Percentiles rank a stretch among this genome's conserved stretches.
Conservation (phyloP, 2,797 vertebrate genomes). For the Karalla daura region DNA sequence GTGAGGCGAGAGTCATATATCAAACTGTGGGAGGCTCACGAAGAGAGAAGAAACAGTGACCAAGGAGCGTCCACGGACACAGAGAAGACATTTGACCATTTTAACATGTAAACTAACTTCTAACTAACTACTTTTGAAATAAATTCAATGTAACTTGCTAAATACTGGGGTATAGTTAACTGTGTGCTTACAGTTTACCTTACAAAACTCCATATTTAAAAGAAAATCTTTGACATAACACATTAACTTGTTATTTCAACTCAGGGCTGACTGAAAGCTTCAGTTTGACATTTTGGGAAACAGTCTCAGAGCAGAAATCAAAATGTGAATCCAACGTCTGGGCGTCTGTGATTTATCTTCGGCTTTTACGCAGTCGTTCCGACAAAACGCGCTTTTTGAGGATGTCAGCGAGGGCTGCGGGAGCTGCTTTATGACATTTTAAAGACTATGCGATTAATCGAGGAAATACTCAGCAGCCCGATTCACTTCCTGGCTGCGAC, state of each 20-base stretch:
- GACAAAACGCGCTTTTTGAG: not conserved
- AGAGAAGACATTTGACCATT: constrained; percentile 10
- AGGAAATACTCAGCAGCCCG: not conserved
- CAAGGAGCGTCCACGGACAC: constrained; percentile 12
- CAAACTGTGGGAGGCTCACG: constrained; percentile 40
- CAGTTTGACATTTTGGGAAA: not conserved
- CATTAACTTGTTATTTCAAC: too few species aligned
- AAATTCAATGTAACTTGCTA: too few species aligned
- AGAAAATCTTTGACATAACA: too few species aligned
- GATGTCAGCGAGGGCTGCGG: not conserved
- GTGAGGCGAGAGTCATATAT: constrained; percentile 54
- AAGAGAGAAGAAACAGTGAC: constrained; percentile 25
- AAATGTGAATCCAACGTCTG: too few species aligned
- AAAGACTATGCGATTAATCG: not conserved
- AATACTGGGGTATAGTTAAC: too few species aligned
- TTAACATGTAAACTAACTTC: too few species aligned
- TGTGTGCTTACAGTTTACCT: too few species aligned
- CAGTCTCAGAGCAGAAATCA: too few species aligned
- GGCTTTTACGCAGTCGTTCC: not conserved
- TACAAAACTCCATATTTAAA: too few species aligned
- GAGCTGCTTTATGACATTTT: not conserved
- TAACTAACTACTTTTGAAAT: too few species aligned
- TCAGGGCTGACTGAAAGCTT: too few species aligned
- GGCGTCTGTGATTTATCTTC: not conserved
- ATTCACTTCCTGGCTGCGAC: not conserved